phyloP scores from a whole-genome alignment of 2,888 invertebrate genomes.

The Asteroscopus sphinx region DNA sequence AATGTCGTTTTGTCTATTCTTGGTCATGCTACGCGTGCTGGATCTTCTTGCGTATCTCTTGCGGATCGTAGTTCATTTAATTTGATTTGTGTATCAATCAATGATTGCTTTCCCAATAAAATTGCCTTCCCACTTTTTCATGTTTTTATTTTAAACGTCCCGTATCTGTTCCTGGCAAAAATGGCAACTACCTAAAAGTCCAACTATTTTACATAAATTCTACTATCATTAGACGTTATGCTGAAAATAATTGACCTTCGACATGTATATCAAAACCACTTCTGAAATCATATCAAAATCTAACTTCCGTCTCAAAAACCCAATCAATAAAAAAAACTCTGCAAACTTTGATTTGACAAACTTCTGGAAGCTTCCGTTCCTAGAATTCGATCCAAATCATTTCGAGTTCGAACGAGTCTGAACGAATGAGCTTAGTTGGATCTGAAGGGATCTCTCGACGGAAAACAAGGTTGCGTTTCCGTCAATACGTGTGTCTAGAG shows the following conservation, averaged over 20 bases:
- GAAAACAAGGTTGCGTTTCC: conserved; percentile 69
- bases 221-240: background rate
- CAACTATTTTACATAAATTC: no score
- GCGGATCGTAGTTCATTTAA: no score
- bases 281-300: conserved; percentile 1
- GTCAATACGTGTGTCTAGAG: conserved; percentile 47
- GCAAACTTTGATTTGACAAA: conserved; percentile 29
- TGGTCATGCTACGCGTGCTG: no score
- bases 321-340: conserved; percentile 16
- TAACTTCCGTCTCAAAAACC: background rate
- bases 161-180: no score
- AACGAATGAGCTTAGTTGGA: conserved; percentile 44
- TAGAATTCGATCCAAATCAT: conserved; percentile 19
- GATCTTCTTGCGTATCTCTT: no score
- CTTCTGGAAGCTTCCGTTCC: conserved; percentile 15
- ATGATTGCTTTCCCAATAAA: no score
- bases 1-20: no score
- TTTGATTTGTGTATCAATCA: no score
- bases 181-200: no score
- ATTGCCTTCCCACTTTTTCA: no score
- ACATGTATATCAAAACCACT: background rate
- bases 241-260: background rate
- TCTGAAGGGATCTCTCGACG: conserved; percentile 44
- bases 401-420: conserved; percentile 33
- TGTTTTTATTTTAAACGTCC: no score